A percentile compares a stretch with the other conserved stretches of the same genome.
Evolutionary conservation across 2,113 vertebrate species (phyloP).

Genomic region (Atrichornis clamosus): DNA sequence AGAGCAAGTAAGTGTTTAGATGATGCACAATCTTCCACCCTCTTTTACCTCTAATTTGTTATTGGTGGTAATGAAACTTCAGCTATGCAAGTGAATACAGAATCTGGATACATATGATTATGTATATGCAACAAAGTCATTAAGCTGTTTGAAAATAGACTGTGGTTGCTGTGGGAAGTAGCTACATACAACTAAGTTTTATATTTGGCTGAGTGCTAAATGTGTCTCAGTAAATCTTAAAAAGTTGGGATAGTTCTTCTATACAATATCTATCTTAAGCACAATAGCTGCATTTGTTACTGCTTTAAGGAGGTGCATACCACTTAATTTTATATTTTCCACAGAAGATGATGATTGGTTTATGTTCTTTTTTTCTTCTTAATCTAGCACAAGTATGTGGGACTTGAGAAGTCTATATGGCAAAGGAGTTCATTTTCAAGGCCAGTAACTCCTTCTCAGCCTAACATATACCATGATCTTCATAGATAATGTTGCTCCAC

Average conservation of each 20-base stretch:
- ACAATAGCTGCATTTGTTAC: background rate
- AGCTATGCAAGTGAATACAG: background rate
- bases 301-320: background rate
- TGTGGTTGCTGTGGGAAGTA: background rate
- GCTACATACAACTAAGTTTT: background rate
- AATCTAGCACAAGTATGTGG: background rate
- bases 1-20: slow-evolving; percentile 32
- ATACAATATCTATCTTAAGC: background rate
- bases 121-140: background rate
- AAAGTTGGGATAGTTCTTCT: background rate
- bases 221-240: background rate
- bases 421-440: background rate
- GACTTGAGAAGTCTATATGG: background rate
- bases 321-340: background rate
- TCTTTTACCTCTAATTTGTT: background rate
- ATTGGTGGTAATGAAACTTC: background rate
- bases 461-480: background rate
- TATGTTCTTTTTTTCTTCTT: background rate
- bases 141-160: background rate
- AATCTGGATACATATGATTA: background rate
- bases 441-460: background rate
- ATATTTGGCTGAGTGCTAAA: background rate
- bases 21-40: background rate
- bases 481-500: background rate
- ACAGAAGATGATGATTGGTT: background rate